phyloP scores from a whole-genome alignment of 2,888 invertebrate species.

The Nomada ferruginata region DNA sequence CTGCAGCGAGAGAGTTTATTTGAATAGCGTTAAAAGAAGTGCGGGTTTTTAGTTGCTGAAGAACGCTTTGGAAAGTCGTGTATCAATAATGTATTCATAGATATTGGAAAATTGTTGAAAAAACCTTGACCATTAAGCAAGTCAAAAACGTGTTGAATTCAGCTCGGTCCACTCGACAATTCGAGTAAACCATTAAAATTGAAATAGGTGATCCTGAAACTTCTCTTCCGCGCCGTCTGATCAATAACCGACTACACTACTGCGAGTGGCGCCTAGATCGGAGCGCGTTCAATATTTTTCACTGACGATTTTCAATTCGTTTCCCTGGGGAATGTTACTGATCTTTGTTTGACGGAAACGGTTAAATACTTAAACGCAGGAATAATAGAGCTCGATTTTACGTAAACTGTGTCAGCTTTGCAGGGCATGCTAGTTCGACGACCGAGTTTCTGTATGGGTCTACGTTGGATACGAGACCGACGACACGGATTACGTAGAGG shows the following conservation, averaged over 20 bases:
- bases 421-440: background rate
- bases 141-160: too few species aligned
- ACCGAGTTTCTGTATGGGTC: background rate
- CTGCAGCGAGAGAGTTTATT: background rate
- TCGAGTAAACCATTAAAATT: conserved; percentile 17
- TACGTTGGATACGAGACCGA: background rate
- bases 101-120: too few species aligned
- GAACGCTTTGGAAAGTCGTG: too few species aligned
- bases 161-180: background rate
- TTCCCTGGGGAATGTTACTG: background rate
- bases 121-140: too few species aligned
- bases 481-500: conserved; percentile 7
- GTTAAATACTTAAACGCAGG: too few species aligned
- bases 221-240: conserved; percentile 14
- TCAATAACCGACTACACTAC: conserved; percentile 41
- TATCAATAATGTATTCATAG: too few species aligned
- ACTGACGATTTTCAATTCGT: background rate
- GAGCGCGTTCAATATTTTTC: background rate
- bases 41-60: background rate
- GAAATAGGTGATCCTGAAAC: conserved; percentile 9
- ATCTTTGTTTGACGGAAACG: background rate
- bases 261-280: background rate
- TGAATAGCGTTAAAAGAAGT: background rate
- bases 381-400: conserved; percentile 3
- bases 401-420: background rate